Evolutionary conservation across 2,888 invertebrate species (phyloP), one percentile per base, ranked within the genome.

Genomic region (Lasioglossum marginatum): DNA sequence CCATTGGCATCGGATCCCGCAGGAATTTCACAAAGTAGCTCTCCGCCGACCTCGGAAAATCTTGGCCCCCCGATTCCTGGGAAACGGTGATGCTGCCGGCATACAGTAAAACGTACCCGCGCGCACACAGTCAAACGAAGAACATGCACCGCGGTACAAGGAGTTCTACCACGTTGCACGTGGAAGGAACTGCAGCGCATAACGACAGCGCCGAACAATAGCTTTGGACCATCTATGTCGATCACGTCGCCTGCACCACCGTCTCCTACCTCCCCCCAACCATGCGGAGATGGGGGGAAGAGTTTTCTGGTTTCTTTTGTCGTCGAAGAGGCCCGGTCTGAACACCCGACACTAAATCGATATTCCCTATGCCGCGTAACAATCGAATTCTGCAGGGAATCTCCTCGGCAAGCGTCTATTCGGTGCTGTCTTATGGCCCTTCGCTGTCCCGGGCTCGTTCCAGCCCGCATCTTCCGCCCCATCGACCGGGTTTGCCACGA

Each of bases 381-480:
- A 82, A 89, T 88, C 87, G 86, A 87, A 86, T 89, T 85, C 86
- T 71, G 63, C 37, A 45, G 83, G 60, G 78, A 89, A 81, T 83
- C 75, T 75, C 78, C 52, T 63, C 57, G 23, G 76, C 45, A 23
- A 77, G 23, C 37, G 76, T 70, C 78, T 73, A 60, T 60, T 66
- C 79, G 76, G 66, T 75, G 66, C 78, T 72, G 57, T 84, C 70
- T 37, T 52, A n/a, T 66, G 23, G 5, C 37, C 40, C 76, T 48
- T 45, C 60, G 57, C 12, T 48, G 31, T 68, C 14, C 34, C 40
- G 48, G 8, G 40, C 68, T 78, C 52, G 40, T 72, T 77, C 52
- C 70, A 43, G 37, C 60, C 43, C 34, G 37, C 52, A 73, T 74
- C 82, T 82, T 77, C 72, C 78, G 70, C 27, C 37, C 52, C 74